Evolutionary conservation across 92 coral and sea anemone species (phyloP).

Genomic region (Umimayanthus chanpuru): DNA sequence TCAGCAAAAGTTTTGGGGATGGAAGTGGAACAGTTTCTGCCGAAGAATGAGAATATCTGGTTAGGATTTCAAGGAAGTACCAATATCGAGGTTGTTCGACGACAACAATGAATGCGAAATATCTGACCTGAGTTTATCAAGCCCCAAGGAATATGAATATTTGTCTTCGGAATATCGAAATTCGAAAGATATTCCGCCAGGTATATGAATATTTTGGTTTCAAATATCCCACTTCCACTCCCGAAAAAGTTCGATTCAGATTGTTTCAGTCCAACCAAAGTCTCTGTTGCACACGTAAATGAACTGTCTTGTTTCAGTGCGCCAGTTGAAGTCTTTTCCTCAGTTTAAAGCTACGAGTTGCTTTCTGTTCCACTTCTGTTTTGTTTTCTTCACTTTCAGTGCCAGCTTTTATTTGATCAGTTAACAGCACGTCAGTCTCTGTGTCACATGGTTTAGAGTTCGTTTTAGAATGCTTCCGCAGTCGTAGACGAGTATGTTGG

Average conservation of each 20-base stretch:
- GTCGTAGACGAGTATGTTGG: not conserved
- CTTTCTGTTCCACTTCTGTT: not conserved
- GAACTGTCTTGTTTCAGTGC: not conserved
- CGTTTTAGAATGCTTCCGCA: conserved; percentile 5
- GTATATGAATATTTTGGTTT: too few species aligned
- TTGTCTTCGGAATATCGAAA: too few species aligned
- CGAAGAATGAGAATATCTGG: too few species aligned
- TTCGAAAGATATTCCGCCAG: too few species aligned
- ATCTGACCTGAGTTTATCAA: too few species aligned
- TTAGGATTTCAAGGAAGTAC: too few species aligned
- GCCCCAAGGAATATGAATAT: too few species aligned
- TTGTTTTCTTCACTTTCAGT: not conserved
- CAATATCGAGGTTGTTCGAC: too few species aligned
- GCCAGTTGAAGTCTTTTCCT: conserved; percentile 23
- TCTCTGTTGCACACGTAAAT: not conserved
- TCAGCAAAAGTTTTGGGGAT: too few species aligned
- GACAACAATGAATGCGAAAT: too few species aligned
- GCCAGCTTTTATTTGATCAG: not conserved
- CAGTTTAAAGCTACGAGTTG: not conserved
- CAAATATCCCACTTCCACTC: too few species aligned
- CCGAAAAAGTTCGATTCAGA: not conserved
- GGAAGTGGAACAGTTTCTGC: too few species aligned
- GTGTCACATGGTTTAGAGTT: not conserved
- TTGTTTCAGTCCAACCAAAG: not conserved
- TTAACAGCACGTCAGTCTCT: not conserved